A percentile compares a stretch with the other conserved stretches of the same genome.
These are phyloP conservation scores for Fringilla coelebs DNA, from an alignment of 2,797 vertebrate species.

Conservation along the genomic window DNA sequence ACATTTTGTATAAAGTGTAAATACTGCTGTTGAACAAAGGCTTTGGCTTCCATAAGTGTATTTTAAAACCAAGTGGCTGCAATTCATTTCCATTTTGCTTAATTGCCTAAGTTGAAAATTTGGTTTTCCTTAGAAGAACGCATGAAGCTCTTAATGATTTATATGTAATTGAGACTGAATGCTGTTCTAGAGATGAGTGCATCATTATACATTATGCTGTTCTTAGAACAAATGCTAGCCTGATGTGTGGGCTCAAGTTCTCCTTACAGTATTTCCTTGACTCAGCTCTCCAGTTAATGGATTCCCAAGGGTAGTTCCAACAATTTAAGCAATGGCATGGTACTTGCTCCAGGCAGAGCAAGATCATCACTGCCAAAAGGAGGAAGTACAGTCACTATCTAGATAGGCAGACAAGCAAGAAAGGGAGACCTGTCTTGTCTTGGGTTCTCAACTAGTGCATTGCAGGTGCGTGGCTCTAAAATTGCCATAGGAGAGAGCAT, in stretches of 20 bases:
- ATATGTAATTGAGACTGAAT: neutral
- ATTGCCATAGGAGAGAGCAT: neutral
- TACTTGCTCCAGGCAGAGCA: neutral
- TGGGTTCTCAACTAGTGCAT: neutral
- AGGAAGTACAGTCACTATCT: slow-evolving; percentile 10
- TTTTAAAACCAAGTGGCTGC: neutral
- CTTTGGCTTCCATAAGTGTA: neutral
- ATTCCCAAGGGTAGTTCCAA: neutral
- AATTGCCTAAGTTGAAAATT: neutral
- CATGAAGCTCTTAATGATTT: neutral
- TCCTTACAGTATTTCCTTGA: neutral
- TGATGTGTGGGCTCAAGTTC: neutral
- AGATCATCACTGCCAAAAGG: neutral
- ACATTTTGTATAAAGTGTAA: neutral
- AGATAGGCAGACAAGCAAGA: slow-evolving; percentile 20
- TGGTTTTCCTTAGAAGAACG: neutral
- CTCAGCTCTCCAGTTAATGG: neutral
- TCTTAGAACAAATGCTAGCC: neutral
- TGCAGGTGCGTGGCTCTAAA: neutral
- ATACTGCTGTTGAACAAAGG: neutral
- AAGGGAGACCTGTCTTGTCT: neutral
- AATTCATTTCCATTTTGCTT: neutral
- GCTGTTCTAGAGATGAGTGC: neutral
- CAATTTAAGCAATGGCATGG: neutral
- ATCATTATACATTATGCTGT: neutral